Percentiles rank a stretch among this genome's conserved stretches.
Conservation (phyloP, 2,888 invertebrate genomes). For the Cantharis lateralis region DNA sequence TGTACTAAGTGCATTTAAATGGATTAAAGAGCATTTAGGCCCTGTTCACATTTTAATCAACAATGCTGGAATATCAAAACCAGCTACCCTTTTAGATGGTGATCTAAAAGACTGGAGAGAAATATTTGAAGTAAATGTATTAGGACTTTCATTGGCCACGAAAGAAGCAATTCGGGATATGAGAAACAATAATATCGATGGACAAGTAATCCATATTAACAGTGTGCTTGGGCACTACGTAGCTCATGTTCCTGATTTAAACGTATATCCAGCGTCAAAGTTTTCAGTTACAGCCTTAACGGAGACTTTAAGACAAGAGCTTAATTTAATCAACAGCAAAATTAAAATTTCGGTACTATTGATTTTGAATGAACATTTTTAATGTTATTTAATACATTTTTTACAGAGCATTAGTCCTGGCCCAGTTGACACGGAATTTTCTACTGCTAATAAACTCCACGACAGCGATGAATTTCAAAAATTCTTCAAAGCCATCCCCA, state of each 20-base stretch:
- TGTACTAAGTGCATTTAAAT: slow-evolving; percentile 3
- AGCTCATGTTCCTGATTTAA: neutral
- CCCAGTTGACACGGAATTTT: slow-evolving; percentile 26
- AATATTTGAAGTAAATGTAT: neutral
- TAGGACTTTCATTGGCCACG: neutral
- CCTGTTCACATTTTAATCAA: slow-evolving; percentile 1
- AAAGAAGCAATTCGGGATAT: neutral
- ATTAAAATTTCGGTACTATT: neutral
- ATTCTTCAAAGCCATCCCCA: neutral
- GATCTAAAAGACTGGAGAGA: neutral
- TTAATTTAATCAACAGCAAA: neutral
- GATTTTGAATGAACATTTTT: neutral
- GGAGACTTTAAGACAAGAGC: neutral
- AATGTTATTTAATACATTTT: neutral
- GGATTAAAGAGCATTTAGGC: neutral
- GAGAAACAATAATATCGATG: neutral
- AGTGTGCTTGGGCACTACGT: neutral
- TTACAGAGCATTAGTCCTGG: slow-evolving; percentile 33
- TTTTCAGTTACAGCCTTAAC: neutral
- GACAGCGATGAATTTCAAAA: slow-evolving; percentile 4
- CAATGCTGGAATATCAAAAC: slow-evolving; percentile 1
- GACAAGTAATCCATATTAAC: neutral
- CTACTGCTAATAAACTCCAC: neutral
- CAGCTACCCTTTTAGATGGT: neutral
- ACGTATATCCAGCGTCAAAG: neutral